Base-by-base conservation (phyloP, 2,797 vertebrate genomes). In the Myoxocephalus aenaeus region DNA sequence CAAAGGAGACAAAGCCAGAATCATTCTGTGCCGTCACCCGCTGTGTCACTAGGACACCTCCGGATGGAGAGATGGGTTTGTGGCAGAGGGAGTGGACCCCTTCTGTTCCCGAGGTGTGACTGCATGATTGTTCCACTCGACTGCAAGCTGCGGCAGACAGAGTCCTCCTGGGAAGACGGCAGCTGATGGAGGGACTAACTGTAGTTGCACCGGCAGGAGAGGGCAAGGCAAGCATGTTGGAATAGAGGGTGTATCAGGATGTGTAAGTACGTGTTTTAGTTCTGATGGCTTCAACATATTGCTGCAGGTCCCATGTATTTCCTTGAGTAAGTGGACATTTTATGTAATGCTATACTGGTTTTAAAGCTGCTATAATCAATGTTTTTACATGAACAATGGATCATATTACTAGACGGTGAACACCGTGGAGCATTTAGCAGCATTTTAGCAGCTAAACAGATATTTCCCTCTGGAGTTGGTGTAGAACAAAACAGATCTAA, bases 101-200 rank as follows among this genome's bases (percentile, higher is more conserved):
- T 83, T 82, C 81, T 89, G 87, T 66, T 90, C 58, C 68, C 25
- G 83, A 88, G 86, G 89, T 91, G 90, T 85, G 90, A 88, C 84
- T 80, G 83, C 72, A 29, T 89, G 88, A 92, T 90, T 90, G 77
- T 90, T 90, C 81, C 81, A 84, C 82, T 85, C 79, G 36, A 50
- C 75, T 77, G 66, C 86, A 80, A 80, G 85, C 90, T 84, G 90
- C 17, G 84, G 65, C 88, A 80, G 74, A 86, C 87, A 54, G 20
- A 79, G 82, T 77, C 77, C 86, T 89, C 87, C 80, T 69, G 75
- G 85, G 73, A 86, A 85, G 84, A 36, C 13, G 18, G 83, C 81
- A 63, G 89, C 65, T 86, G 87, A 90, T 84, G 83, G 77, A 77
- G 71, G 64, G 68, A 63, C 65, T 18, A 48, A 73, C 54, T 78